A percentile compares a stretch with the other conserved stretches of the same genome.
These are phyloP conservation scores for Recurvirostra avosetta DNA, from an alignment of 2,113 vertebrate species.

Conservation along the genomic window DNA sequence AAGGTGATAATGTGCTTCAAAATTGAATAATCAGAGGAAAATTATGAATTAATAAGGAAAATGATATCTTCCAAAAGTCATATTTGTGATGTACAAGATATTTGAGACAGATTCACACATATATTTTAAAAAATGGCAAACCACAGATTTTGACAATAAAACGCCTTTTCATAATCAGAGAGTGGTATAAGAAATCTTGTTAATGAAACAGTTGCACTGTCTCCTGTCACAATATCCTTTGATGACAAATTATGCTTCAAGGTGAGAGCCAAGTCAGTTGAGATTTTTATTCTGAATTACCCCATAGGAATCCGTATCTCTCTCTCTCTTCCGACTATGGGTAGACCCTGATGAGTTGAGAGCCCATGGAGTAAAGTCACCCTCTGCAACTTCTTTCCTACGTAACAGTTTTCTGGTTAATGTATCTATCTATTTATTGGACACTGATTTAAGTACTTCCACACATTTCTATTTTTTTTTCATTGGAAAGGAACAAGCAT, in stretches of 20 bases:
- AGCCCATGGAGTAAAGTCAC: background rate
- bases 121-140: background rate
- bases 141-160: background rate
- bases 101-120: background rate
- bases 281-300: conserved; percentile 11
- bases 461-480: background rate
- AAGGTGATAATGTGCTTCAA: background rate
- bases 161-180: conserved; percentile 6
- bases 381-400: background rate
- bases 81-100: background rate
- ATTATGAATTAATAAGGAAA: background rate
- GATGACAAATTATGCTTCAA: conserved; percentile 42
- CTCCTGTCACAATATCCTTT: conserved; percentile 43
- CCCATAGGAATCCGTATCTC: background rate
- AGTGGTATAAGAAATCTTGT: background rate
- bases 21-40: background rate
- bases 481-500: background rate
- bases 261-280: conserved; percentile 7
- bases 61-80: background rate
- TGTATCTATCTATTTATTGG: background rate
- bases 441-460: background rate
- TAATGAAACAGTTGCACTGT: conserved; percentile 15
- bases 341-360: background rate
- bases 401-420: background rate
- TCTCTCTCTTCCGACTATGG: background rate